These are phyloP conservation scores for Rhinoptilus africanus DNA, from an alignment of 2,113 vertebrate species.

Conservation along the genomic window DNA sequence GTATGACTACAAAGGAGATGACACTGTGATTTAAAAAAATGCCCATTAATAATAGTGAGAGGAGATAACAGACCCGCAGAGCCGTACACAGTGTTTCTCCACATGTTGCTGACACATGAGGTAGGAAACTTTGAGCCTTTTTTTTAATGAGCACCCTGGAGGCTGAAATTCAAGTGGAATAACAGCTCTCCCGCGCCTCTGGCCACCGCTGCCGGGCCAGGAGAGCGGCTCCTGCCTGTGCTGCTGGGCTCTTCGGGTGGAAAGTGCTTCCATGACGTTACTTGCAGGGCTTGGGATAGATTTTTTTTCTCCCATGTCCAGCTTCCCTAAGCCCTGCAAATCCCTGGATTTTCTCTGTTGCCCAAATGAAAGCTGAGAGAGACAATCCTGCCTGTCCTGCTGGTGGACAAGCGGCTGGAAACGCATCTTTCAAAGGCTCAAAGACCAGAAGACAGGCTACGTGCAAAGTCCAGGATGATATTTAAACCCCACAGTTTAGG, in stretches of 20 bases:
- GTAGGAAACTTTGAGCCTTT: conserved; percentile 42
- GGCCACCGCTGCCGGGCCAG: not conserved
- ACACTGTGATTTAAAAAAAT: not conserved
- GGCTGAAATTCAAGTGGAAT: conserved; percentile 36
- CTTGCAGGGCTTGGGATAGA: not conserved
- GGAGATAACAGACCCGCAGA: not conserved
- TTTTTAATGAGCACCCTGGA: conserved; percentile 34
- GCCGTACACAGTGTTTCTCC: not conserved
- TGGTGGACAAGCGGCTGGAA: not conserved
- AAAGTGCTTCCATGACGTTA: not conserved
- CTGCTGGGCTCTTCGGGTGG: not conserved
- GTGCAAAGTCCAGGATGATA: not conserved
- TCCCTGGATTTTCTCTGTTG: not conserved
- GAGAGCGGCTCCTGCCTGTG: not conserved
- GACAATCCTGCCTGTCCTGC: not conserved
- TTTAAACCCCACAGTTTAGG: not conserved
- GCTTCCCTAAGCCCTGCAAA: not conserved
- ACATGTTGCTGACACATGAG: conserved; percentile 28
- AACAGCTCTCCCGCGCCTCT: not conserved
- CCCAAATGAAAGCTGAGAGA: not conserved
- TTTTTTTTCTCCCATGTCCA: not conserved
- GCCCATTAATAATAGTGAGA: not conserved
- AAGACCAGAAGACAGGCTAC: not conserved
- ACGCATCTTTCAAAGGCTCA: not conserved
- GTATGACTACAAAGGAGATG: not conserved